Percentiles rank a stretch among this genome's conserved stretches.
These are phyloP conservation scores for Pygocentrus nattereri DNA, from an alignment of 2,797 vertebrate genomes.

Conservation along the genomic window DNA sequence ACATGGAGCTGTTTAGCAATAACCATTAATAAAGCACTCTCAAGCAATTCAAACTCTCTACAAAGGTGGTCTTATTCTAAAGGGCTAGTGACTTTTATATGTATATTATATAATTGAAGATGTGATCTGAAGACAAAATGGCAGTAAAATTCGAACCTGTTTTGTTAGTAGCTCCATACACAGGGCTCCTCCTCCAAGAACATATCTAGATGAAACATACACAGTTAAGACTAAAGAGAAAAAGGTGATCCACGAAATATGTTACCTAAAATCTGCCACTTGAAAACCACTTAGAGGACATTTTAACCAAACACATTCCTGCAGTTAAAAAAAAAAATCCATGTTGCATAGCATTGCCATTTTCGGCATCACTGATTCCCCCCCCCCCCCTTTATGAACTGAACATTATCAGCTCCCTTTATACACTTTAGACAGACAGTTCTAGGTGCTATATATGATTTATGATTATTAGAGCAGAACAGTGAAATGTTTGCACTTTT, in stretches of 20 bases:
- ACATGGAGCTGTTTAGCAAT: too few species aligned
- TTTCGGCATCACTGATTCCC: too few species aligned
- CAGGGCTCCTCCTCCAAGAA: constrained; percentile 95
- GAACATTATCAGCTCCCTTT: too few species aligned
- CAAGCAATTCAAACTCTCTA: too few species aligned
- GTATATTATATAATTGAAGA: neutral
- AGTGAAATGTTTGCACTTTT: too few species aligned
- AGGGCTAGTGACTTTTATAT: neutral
- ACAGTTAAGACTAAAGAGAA: neutral
- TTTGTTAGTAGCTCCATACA: constrained; percentile 99
- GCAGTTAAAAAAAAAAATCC: too few species aligned
- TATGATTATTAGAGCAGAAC: too few species aligned
- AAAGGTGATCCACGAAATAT: neutral
- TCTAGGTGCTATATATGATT: too few species aligned
- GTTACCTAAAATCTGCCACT: neutral
- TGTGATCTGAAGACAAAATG: neutral
- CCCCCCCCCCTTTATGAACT: too few species aligned
- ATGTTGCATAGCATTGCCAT: too few species aligned
- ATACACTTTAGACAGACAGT: too few species aligned
- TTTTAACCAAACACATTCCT: neutral
- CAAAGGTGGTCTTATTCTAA: neutral
- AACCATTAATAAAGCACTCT: too few species aligned
- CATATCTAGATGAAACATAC: constrained; percentile 81
- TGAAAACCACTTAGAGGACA: neutral
- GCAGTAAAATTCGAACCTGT: constrained; percentile 82